Evolutionary conservation across 1,140 invertebrate species (phyloP).

Genomic region (Zaprionus lachaisei): DNA sequence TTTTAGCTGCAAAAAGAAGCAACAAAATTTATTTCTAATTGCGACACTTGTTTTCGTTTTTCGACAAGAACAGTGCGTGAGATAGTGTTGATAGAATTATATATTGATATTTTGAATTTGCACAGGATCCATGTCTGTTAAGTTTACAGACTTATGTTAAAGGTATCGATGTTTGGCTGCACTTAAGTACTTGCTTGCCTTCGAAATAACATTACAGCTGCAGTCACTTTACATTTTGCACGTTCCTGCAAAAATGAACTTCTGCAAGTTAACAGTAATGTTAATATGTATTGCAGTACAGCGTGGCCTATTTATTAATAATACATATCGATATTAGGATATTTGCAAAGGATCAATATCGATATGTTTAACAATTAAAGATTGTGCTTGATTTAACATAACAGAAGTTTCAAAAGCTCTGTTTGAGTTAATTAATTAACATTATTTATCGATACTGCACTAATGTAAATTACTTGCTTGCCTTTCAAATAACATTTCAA

Average conservation of each 20-base stretch:
- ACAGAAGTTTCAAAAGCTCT: not conserved
- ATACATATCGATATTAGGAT: not conserved
- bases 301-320: not conserved
- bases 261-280: too few species aligned
- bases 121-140: not conserved
- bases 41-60: not conserved
- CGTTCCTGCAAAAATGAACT: too few species aligned
- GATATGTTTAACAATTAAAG: not conserved
- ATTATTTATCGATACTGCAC: not conserved
- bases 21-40: constrained; percentile 2
- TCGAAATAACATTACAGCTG: too few species aligned
- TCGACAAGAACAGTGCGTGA: not conserved
- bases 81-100: not conserved
- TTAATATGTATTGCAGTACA: too few species aligned
- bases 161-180: not conserved
- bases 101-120: not conserved
- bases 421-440: too few species aligned
- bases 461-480: too few species aligned
- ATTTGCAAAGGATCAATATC: not conserved
- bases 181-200: too few species aligned
- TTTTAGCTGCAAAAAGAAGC: constrained; percentile 10
- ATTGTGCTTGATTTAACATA: not conserved
- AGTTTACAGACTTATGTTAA: not conserved
- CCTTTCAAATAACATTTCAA: too few species aligned
- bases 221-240: too few species aligned